Base-by-base conservation (phyloP, 2,113 vertebrate species). In the Xiphias gladius region DNA sequence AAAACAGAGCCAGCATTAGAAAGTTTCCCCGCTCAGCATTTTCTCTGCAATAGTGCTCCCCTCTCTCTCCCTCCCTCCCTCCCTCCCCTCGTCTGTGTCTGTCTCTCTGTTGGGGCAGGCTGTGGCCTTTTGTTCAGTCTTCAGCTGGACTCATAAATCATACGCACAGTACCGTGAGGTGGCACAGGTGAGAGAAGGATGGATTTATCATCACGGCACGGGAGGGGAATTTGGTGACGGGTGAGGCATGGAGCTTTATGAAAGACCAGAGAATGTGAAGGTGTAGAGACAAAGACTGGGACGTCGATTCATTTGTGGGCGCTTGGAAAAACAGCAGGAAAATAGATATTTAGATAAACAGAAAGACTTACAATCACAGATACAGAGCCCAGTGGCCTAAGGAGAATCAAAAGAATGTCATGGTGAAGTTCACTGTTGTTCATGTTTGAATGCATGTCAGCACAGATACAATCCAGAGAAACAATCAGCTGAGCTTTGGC, bases 71-170 rank as follows among this genome's bases (percentile, higher is more conserved):
- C 28, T 13, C 59, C 37, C n/a, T 41, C 63, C 20, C 48, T n/a
- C 26, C 52, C 63, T 57, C 55, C 26, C 20, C 52, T 19, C n/a
- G 57, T 65, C 48, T 79, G 75, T 81, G 74, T 86, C 57, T 72
- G 50, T 82, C 72, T 77, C 70, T 64, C 68, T 73, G 74, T 67
- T 30, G 70, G 79, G 63, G 66, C 69, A 52, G 66, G 50, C 81
- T 55, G 48, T 70, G 82, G 86, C 91, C 86, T 89, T 89, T 90
- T 92, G 88, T 88, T 87, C 84, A 48, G 76, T 72, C 83, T 39
- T 88, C 80, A 80, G 83, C 57, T 41, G 22, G 70, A 80, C 83
- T 86, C 89, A 91, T 93, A 93, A 93, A 91, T 94, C 92, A 94
- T 80, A 79, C 7, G n/a, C 80, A 54, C 77, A 66, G 73, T 55